Evolutionary conservation across 2,888 invertebrate species (phyloP), one percentile per base, ranked within the genome.

Genomic region (Lissonota sp.): DNA sequence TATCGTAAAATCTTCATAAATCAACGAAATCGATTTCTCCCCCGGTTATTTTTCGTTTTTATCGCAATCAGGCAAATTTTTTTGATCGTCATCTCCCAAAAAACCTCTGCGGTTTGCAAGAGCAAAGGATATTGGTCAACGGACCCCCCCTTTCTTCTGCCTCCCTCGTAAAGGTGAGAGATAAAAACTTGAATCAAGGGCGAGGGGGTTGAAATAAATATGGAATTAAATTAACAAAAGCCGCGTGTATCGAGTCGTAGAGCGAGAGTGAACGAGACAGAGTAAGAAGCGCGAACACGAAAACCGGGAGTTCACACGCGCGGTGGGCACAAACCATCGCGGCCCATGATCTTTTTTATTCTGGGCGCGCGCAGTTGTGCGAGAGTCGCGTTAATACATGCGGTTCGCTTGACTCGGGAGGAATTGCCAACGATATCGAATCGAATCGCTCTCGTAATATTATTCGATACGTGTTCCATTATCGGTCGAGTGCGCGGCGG

Each of bases 381-480:
- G 67, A 40, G 53, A 62, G 51, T 53, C 60, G 62, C 60, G 60
- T 69, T 76, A 71, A 69, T 75, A 75, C 66, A 44, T 76, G 82
- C 79, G 82, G 83, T 82, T 78, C 80, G 79, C 78, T 78, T n/a
- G n/a, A n/a, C n/a, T n/a, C 63, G n/a, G 64, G 49, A 73, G 55
- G 71, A 74, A 80, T 81, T 81, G 77, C 82, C 83, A 90, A 88
- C 88, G 88, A 90, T 90, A 91, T 91, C 88, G 89, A 91, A 92
- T 88, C 88, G 89, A 90, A 91, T 91, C 86, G 90, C 85, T 88
- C 87, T 90, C 79, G 83, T 81, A 88, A 91, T 91, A 91, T 91
- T 89, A 92, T 91, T 91, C 88, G 90, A 92, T 92, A 92, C 92
- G 92, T 92, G 91, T 91, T 91, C 91, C 89, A 92, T 92, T 91